A percentile compares a stretch with the other conserved stretches of the same genome.
phyloP scores from a whole-genome alignment of 2,113 vertebrate genomes.

The Abramis brama region DNA sequence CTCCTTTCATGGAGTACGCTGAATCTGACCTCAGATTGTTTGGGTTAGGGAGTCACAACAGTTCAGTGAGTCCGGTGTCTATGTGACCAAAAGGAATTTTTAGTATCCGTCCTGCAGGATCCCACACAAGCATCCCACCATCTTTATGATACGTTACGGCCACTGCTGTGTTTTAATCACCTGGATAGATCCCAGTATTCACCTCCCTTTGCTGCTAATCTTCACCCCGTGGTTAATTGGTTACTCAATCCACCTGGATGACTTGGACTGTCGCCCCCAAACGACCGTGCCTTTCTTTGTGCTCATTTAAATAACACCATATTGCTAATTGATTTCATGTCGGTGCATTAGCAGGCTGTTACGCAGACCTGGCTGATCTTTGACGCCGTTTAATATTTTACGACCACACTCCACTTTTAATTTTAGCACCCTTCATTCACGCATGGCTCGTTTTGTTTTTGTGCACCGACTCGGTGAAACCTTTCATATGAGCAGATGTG shows the following conservation, averaged over 20 bases:
- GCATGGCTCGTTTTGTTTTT: conserved; percentile 60
- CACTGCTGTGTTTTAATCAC: conserved; percentile 59
- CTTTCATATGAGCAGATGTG: conserved; percentile 1
- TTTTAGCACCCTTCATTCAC: conserved; percentile 58
- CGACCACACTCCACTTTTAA: conserved; percentile 33
- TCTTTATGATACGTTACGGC: conserved; percentile 24
- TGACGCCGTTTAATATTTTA: conserved; percentile 72
- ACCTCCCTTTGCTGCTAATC: conserved; percentile 21
- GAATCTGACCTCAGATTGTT: background rate
- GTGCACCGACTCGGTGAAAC: conserved; percentile 5
- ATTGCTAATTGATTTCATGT: conserved; percentile 74
- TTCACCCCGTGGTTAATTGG: conserved; percentile 56
- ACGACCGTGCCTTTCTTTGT: conserved; percentile 50
- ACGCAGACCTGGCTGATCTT: conserved; percentile 63
- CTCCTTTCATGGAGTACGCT: background rate
- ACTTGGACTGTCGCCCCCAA: conserved; percentile 46
- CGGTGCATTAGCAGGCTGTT: conserved; percentile 72
- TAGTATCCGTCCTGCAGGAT: conserved; percentile 21
- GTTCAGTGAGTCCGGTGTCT: conserved; percentile 7
- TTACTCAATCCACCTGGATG: conserved; percentile 61
- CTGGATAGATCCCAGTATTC: conserved; percentile 37
- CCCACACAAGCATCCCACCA: background rate
- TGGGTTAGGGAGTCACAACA: background rate
- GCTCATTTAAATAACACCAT: conserved; percentile 64
- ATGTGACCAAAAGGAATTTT: conserved; percentile 8